phyloP scores from a whole-genome alignment of 2,797 vertebrate genomes.

The Sternarchorhynchus goeldii region DNA sequence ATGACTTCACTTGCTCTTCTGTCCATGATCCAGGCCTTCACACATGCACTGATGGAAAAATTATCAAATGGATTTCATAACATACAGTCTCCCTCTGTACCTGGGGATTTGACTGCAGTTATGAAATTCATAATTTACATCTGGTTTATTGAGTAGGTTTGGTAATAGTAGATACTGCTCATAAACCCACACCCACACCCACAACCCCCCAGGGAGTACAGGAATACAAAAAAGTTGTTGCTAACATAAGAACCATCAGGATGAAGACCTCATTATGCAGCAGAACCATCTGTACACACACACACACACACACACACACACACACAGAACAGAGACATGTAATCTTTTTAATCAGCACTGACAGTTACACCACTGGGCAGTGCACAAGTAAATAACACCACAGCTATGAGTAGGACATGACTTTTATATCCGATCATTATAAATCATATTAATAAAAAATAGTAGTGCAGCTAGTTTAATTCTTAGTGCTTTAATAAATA shows the following conservation, averaged over 20 bases:
- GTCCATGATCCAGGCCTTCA: not conserved
- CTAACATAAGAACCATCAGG: not conserved
- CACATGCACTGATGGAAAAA: not conserved
- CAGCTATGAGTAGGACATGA: not conserved
- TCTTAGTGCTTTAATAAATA: no score
- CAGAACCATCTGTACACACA: not conserved
- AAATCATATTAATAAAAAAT: not conserved
- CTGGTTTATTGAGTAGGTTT: not conserved
- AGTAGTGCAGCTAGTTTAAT: no score
- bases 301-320: no score
- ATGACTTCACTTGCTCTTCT: not conserved
- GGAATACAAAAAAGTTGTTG: no score
- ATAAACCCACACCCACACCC: not conserved
- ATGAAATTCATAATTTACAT: not conserved
- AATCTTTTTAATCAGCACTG: not conserved
- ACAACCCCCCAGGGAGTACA: not conserved
- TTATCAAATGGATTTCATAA: no score
- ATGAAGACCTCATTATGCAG: not conserved
- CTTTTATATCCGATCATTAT: not conserved
- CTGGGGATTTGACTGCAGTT: not conserved
- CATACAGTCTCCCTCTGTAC: no score
- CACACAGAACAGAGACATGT: not conserved
- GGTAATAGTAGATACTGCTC: not conserved
- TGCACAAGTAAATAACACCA: not conserved
- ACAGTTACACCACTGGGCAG: slow-evolving; percentile 1